Evolutionary conservation across 2,888 invertebrate species (phyloP).

Genomic region (Calameuta filiformis): DNA sequence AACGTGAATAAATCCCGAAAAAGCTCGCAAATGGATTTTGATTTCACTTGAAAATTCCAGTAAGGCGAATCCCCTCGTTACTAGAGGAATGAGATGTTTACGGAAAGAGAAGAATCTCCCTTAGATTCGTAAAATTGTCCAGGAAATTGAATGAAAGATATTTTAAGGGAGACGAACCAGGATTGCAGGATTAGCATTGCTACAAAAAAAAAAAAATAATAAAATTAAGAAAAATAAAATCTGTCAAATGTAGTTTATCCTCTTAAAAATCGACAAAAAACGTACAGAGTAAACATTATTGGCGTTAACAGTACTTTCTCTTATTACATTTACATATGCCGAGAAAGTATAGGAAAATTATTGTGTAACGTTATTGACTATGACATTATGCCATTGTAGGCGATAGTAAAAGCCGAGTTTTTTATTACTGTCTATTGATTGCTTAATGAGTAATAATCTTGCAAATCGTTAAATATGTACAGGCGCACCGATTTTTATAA

Average conservation of each 20-base stretch:
- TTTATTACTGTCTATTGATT: background rate
- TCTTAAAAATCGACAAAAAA: background rate
- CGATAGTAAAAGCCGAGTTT: background rate
- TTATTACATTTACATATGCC: background rate
- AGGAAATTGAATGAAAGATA: background rate
- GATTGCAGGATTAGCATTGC: background rate
- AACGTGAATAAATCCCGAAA: background rate
- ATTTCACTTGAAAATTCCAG: background rate
- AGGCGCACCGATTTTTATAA: background rate
- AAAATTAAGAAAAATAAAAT: background rate
- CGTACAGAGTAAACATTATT: background rate
- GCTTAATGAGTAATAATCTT: slow-evolving; percentile 6
- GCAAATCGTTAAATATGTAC: background rate
- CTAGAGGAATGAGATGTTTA: background rate
- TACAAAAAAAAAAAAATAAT: background rate
- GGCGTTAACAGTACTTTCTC: background rate
- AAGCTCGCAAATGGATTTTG: background rate
- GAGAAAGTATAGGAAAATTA: background rate
- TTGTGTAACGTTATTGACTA: background rate
- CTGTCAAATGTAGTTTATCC: background rate
- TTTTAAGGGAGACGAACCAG: background rate
- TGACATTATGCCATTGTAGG: background rate
- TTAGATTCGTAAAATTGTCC: background rate
- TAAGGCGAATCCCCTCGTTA: background rate
- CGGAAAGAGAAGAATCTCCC: background rate